Conservation (phyloP, 2,797 vertebrate species). For the Thamnophis elegans region DNA sequence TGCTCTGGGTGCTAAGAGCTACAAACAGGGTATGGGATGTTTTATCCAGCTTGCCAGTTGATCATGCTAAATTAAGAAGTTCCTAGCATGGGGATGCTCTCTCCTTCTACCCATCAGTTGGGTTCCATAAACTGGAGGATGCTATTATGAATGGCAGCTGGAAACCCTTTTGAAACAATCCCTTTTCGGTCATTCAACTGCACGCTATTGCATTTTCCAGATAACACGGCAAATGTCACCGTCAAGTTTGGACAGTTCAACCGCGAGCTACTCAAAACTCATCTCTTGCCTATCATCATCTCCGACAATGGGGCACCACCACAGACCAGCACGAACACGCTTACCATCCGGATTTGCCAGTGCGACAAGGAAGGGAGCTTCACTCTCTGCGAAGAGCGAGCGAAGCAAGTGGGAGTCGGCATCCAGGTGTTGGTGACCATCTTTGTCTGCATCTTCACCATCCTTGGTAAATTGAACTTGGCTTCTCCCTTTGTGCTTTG, state of each 20-base stretch:
- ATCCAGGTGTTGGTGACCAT: conserved; percentile 85
- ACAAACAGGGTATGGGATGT: neutral
- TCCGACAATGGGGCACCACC: conserved; percentile 81
- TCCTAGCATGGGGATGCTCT: neutral
- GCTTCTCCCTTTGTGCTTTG: neutral
- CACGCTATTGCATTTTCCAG: conserved; percentile 67
- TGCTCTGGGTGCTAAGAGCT: neutral
- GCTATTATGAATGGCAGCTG: neutral
- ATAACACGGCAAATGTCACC: conserved; percentile 83
- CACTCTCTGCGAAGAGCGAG: conserved; percentile 76
- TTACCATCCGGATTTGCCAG: conserved; percentile 83
- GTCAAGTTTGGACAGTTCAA: conserved; percentile 85
- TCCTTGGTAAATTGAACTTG: conserved; percentile 77
- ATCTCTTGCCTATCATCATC: conserved; percentile 82
- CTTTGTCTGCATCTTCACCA: conserved; percentile 88
- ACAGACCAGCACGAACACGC: conserved; percentile 73
- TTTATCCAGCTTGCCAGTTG: neutral
- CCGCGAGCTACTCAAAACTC: conserved; percentile 77
- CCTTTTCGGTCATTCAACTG: conserved; percentile 30
- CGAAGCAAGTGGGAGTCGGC: conserved; percentile 75
- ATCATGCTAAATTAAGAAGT: neutral
- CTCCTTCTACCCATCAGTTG: neutral
- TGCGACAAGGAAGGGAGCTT: conserved; percentile 75
- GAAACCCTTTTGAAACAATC: neutral
- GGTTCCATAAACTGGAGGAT: neutral